A percentile compares a stretch with the other conserved stretches of the same genome.
phyloP scores from a whole-genome alignment of 2,113 vertebrate species.

The Rhadina sibilatrix region DNA sequence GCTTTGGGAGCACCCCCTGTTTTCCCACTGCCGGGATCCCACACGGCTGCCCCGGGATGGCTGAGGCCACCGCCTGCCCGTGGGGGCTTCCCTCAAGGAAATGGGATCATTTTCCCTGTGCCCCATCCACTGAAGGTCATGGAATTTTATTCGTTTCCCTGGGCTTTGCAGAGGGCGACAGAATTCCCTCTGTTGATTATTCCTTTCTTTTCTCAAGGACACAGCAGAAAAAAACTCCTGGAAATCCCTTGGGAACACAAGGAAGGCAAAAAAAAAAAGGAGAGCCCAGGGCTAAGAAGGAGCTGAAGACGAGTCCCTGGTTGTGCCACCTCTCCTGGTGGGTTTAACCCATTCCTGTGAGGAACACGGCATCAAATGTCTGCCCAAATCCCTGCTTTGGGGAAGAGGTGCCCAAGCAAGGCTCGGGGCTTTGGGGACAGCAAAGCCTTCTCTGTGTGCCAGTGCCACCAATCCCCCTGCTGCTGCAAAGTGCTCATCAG shows the following conservation, averaged over 20 bases:
- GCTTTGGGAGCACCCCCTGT: rapidly evolving
- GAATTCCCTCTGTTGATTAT: background rate
- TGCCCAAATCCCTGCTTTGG: background rate
- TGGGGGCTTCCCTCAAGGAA: rapidly evolving
- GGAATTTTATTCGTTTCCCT: background rate
- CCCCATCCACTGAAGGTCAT: rapidly evolving
- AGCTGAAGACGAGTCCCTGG: no score
- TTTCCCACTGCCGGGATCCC: background rate
- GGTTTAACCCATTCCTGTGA: rapidly evolving
- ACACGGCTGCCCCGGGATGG: rapidly evolving
- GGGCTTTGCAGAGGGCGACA: rapidly evolving
- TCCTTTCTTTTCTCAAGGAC: background rate
- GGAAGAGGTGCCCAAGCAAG: background rate
- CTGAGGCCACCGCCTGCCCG: rapidly evolving
- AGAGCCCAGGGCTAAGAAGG: background rate
- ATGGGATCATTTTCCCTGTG: no score
- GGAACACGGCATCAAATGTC: rapidly evolving
- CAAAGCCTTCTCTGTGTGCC: background rate
- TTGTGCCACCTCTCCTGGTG: background rate
- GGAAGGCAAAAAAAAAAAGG: background rate
- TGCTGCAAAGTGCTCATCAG: background rate
- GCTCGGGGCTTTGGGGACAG: background rate
- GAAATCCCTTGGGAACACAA: background rate
- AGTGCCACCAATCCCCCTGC: background rate
- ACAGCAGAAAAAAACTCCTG: background rate